Evolutionary conservation across 2,888 invertebrate species (phyloP), one percentile per base, ranked within the genome.

Genomic region (Allophyes oxyacanthae): DNA sequence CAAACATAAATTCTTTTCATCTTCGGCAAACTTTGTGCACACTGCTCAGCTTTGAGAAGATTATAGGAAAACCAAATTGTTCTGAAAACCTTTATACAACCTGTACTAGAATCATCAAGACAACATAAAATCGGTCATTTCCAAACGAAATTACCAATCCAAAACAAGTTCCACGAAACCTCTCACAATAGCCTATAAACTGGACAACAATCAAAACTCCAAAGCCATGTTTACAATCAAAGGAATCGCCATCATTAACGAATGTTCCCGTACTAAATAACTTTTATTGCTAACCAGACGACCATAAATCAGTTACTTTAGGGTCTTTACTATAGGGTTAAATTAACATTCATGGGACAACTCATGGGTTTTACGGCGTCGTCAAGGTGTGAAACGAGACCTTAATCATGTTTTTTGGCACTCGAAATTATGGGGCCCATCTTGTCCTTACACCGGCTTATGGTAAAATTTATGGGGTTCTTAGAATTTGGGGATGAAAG

Each of bases 301-400:
- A 60, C 55, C 11, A 81, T 84, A 84, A 84, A 84, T 84, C 82
- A 82, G 67, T 57, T 71, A 55, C 60, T 66, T 58, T 53, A 72
- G 82, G 80, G 78, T 67, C 67, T 59, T 76, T 79, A 74, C 74
- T 62, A 45, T 60, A 72, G 80, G 75, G 79, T 82, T 77, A 70
- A 68, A 79, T 83, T 85, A 79, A 76, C 75, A 84, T 85, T 85
- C 80, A 85, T 84, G 72, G 68, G 68, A 48, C 62, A 61, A 41
- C 45, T 52, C 46, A 50, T 49, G 38, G 64, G 66, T 71, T 82
- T 83, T 78, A 81, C 68, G 72, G 65, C 63, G 67, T 77, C 81
- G 81, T 84, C 76, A 83, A 81, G 72, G 82, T 86, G 83, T 85
- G 73, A 84, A 84, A 84, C 76, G 70, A 79, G 81, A 70, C 45